Evolutionary conservation across 2,888 invertebrate species (phyloP), one percentile per base, ranked within the genome.

Genomic region (Ceriagrion tenellum): DNA sequence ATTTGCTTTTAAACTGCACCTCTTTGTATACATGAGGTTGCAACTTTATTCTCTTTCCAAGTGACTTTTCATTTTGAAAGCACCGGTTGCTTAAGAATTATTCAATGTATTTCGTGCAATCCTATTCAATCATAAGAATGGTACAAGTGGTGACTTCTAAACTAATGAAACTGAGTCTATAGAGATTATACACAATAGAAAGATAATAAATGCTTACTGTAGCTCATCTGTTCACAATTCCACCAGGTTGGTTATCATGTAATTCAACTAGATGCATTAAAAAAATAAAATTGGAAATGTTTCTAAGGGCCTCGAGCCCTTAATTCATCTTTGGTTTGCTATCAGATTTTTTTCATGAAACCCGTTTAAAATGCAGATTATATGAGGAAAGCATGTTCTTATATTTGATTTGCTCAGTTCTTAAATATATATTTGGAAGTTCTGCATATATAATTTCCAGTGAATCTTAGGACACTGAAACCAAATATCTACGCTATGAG

Each of bases 111-210:
- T 81, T 81, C 81, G 81, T 81, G 81, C 81, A 81, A 81, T 81
- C 35, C 81, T 81, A 81, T 93, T 63, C 93, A 93, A 69, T 93
- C 69, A 69, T 74, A 55, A 93, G 93, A 69, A 93, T 69, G 63
- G n/a, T 93, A 74, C 93, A 93, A 69, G 93, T 93, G 93, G 69
- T 69, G 63, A 93, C 59, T 47, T 26, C 63, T 93, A 69, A 40
- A n/a, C 93, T 93, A 93, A 93, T 63, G 93, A 93, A 93, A 93
- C 93, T 93, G 93, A 93, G 89, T 93, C 93, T 93, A 93, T 69
- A 55, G 69, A 93, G 74, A 69, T 20, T 47, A 74, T 69, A 69
- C 69, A 47, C 13, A 93, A 47, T 69, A 69, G 93, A 93, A 93
- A 47, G 74, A 69, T 93, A 40, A 93, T 93, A 93, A 93, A 93